Percentiles rank a stretch among this genome's conserved stretches.
These are phyloP conservation scores for Neolamprologus modestus DNA, from an alignment of 2,113 vertebrate species.

Conservation along the genomic window DNA sequence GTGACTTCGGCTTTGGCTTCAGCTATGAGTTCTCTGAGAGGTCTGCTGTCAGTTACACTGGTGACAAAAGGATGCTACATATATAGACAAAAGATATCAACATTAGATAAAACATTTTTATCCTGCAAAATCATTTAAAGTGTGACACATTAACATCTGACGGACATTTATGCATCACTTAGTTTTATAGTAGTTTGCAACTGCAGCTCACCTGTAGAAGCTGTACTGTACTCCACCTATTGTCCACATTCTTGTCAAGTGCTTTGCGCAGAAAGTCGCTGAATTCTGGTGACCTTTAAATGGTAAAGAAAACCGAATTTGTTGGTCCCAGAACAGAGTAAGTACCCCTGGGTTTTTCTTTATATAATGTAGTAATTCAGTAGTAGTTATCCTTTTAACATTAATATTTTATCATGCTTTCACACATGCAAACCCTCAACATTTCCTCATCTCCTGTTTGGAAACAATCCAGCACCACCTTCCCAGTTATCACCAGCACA, in stretches of 20 bases:
- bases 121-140: neutral
- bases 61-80: conserved; percentile 91
- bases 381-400: neutral
- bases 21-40: conserved; percentile 90
- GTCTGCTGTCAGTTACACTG: conserved; percentile 80
- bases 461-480: conserved; percentile 13
- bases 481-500: neutral
- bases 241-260: conserved; percentile 96
- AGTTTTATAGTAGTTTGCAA: neutral
- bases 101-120: neutral
- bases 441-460: neutral
- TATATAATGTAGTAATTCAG: neutral
- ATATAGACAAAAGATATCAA: neutral
- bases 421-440: neutral
- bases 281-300: conserved; percentile 88
- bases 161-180: neutral
- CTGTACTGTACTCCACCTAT: conserved; percentile 81
- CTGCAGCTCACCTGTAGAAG: conserved; percentile 81
- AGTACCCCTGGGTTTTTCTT: neutral
- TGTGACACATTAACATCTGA: neutral
- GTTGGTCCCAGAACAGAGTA: neutral
- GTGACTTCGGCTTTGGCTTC: conserved; percentile 97
- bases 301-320: neutral
- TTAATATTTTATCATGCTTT: neutral
- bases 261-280: conserved; percentile 91